These are phyloP conservation scores for Naja naja DNA, from an alignment of 2,113 vertebrate species.

Conservation along the genomic window DNA sequence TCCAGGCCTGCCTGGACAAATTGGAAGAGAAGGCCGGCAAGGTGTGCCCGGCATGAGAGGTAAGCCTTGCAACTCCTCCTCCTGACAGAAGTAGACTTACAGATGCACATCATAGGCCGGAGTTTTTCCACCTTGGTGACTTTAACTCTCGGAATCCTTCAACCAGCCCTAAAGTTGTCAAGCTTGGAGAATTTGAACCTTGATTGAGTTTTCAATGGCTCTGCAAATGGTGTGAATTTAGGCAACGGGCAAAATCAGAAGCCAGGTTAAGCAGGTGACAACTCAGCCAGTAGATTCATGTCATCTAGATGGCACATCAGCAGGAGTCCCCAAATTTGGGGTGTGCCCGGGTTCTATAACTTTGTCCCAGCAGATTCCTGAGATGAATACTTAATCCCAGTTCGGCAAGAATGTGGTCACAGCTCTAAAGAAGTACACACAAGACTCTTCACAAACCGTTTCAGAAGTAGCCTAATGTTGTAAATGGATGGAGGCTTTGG, in stretches of 20 bases:
- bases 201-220: background rate
- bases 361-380: background rate
- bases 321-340: background rate
- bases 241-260: background rate
- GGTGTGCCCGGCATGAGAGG: slow-evolving; percentile 82
- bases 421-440: background rate
- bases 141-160: background rate
- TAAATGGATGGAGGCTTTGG: too few species aligned
- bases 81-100: background rate
- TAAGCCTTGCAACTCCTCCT: slow-evolving; percentile 41
- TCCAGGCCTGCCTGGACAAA: slow-evolving; percentile 85
- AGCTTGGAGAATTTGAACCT: background rate
- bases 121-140: background rate
- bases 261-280: background rate
- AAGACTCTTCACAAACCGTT: background rate
- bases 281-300: background rate
- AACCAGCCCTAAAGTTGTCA: background rate
- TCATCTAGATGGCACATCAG: background rate
- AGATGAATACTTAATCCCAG: background rate
- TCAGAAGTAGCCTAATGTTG: background rate
- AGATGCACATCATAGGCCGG: background rate
- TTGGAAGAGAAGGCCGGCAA: slow-evolving; percentile 87
- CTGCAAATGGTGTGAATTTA: background rate
- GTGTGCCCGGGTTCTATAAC: background rate
- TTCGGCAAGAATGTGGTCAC: background rate